Base-by-base conservation (phyloP, 2,797 vertebrate genomes). In the Dryobates pubescens region DNA sequence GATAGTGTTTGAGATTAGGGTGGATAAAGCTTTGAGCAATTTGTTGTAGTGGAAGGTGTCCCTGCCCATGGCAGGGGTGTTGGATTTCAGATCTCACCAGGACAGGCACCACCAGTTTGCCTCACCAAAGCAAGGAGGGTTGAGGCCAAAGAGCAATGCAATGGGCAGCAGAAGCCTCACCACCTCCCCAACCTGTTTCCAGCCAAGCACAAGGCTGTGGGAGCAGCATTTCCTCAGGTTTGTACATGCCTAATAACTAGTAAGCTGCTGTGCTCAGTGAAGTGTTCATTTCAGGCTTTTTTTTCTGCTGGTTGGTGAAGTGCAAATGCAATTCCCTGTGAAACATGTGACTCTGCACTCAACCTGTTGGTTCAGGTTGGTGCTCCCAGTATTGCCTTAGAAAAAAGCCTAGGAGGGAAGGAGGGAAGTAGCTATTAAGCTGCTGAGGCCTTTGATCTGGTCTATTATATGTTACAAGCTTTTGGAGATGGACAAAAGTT, bases 401-500 rank as follows among this genome's bases (percentile, higher is more conserved):
- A 80, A 96, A 82, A 75, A 89, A 86, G 59, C 67, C 67, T 89
- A 57, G 80, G 53, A 84, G 91, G 83, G 80, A 85, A 90, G 94
- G 65, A 61, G 86, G 54, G 87, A 95, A 72, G 81, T 49, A 53
- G 58, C 59, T 94, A 73, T 95, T 95, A 96, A 93, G 61, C 41
- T 90, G 58, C 70, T 74, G 34, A 69, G 49, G 53, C 15, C 65
- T 97, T 96, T 97, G 86, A 97, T 96, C 84, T 92, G 68, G 6
- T 76, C 88, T 91, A 43, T 95, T 96, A 69, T 58, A 67, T 92
- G 94, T 97, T 95, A 95, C 38, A 27, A 95, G 76, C 59, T 38
- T 86, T 84, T 68, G 56, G 70, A 94, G 27, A 72, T 3, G 4
- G 67, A 73, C 76, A 80, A 34, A 94, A 90, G 17, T 89, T 51